Conservation (phyloP, 2,113 vertebrate species). For the Speoplatyrhinus poulsoni region DNA sequence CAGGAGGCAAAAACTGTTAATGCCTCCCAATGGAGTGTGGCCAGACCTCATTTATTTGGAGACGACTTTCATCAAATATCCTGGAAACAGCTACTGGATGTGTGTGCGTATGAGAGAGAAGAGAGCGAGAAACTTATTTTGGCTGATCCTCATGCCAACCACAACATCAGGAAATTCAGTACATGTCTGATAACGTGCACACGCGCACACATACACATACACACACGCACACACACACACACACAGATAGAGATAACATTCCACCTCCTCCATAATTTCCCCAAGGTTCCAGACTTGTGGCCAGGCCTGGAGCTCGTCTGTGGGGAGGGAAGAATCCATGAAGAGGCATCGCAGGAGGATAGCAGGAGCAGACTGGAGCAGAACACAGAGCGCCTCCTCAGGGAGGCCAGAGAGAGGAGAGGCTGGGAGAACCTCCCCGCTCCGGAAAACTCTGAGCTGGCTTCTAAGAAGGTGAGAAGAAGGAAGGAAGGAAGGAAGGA, state of each 20-base stretch:
- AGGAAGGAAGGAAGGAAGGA: neutral
- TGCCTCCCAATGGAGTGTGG: too few relatives aligned
- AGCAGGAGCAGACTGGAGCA: conserved; percentile 44
- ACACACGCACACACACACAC: neutral
- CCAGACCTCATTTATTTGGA: too few relatives aligned
- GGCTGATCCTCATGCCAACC: neutral
- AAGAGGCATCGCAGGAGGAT: conserved; percentile 49
- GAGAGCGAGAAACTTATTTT: neutral
- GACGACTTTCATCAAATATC: too few relatives aligned
- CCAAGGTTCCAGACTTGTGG: conserved; percentile 75
- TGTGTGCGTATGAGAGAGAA: too few relatives aligned
- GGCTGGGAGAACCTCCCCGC: conserved; percentile 64
- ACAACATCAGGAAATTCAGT: too few relatives aligned
- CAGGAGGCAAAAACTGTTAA: too few relatives aligned
- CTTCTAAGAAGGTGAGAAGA: conserved; percentile 74
- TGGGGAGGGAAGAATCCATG: conserved; percentile 13
- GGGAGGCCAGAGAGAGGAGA: conserved; percentile 71
- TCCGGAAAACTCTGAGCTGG: conserved; percentile 70
- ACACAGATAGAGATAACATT: neutral
- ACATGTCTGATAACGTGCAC: neutral
- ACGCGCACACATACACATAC: neutral
- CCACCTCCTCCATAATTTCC: neutral
- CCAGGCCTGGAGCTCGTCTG: conserved; percentile 28
- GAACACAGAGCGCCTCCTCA: conserved; percentile 64
- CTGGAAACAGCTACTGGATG: too few relatives aligned